Evolutionary conservation across 2,113 vertebrate species (phyloP).

Genomic region (Morphnarchus princeps): DNA sequence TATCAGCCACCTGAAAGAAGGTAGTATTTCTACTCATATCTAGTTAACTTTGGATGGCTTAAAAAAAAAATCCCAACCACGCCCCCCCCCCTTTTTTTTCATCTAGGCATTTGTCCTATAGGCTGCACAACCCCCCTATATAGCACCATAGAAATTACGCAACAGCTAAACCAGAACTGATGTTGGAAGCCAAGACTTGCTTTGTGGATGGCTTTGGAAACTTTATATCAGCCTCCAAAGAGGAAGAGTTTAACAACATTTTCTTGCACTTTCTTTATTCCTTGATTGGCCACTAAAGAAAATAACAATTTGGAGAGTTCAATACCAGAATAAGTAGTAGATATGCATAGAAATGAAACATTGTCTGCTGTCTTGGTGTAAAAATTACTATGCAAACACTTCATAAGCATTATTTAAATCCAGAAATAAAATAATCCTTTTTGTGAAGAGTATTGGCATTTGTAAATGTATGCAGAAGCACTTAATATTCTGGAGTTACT

Average conservation of each 20-base stretch:
- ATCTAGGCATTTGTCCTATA: background rate
- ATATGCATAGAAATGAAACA: background rate
- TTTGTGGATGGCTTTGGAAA: background rate
- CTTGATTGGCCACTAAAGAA: background rate
- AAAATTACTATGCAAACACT: background rate
- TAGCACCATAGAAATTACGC: background rate
- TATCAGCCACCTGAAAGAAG: background rate
- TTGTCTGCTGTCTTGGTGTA: background rate
- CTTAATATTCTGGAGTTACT: background rate
- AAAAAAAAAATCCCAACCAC: background rate
- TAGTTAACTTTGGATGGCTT: background rate
- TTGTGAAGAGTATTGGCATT: background rate
- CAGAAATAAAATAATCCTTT: background rate
- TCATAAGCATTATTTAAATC: background rate
- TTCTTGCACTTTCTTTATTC: background rate
- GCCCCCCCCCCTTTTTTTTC: rapidly evolving
- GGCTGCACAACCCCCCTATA: background rate
- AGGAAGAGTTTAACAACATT: background rate
- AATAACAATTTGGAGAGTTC: background rate
- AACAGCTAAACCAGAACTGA: background rate
- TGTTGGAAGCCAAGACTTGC: background rate
- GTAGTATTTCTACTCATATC: background rate
- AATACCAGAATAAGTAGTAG: background rate
- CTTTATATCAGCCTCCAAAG: background rate
- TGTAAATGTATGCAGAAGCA: background rate